Conservation (phyloP, 2,113 vertebrate species). For the Trichomycterus rosablanca region DNA sequence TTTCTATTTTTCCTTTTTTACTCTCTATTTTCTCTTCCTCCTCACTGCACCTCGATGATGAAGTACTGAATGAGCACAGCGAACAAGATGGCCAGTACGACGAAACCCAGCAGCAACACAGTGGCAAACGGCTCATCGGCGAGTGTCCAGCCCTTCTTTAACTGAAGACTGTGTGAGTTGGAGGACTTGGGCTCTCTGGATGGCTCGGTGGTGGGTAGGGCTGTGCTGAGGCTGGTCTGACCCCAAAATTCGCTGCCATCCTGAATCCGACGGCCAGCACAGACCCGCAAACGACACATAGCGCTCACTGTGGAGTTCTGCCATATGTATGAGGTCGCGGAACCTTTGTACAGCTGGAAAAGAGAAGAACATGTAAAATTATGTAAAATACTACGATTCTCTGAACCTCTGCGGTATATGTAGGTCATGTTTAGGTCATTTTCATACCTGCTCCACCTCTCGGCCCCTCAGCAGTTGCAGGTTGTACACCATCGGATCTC, state of each 20-base stretch:
- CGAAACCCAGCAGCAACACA: slow-evolving; percentile 65
- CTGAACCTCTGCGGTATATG: too few relatives aligned
- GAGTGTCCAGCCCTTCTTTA: slow-evolving; percentile 48
- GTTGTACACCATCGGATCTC: slow-evolving; percentile 74
- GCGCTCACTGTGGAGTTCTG: slow-evolving; percentile 57
- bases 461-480: slow-evolving; percentile 71
- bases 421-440: too few relatives aligned
- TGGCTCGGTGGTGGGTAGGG: slow-evolving; percentile 60
- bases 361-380: neutral
- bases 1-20: too few relatives aligned
- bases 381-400: too few relatives aligned
- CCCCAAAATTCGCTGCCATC: slow-evolving; percentile 65
- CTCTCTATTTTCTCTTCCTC: too few relatives aligned
- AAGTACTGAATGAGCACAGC: slow-evolving; percentile 72
- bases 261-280: slow-evolving; percentile 64
- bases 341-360: slow-evolving; percentile 72
- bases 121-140: slow-evolving; percentile 65
- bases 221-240: slow-evolving; percentile 62
- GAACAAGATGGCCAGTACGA: slow-evolving; percentile 64
- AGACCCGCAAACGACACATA: slow-evolving; percentile 64
- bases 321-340: slow-evolving; percentile 64
- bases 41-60: slow-evolving; percentile 51
- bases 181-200: slow-evolving; percentile 21
- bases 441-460: slow-evolving; percentile 69
- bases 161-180: slow-evolving; percentile 28